Base-by-base conservation (phyloP, 1,140 invertebrate genomes). In the Platyura marginata region DNA sequence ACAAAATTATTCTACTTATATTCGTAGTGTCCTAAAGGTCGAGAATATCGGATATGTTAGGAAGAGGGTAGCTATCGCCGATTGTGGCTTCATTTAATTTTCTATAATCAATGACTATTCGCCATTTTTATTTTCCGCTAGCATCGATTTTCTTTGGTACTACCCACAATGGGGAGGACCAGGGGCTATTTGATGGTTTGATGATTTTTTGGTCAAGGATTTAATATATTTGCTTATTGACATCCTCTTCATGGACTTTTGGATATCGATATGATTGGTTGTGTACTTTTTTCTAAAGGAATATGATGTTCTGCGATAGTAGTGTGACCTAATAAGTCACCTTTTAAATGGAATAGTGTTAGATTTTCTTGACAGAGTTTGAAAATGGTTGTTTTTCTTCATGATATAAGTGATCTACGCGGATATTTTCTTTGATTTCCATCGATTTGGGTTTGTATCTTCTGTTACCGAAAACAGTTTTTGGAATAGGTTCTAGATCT, bases 81-180 rank as follows among this genome's bases (percentile, higher is more conserved):
- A 63, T 49, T 8, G 58, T 63, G 29, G 51, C 49, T 37, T 60
- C 51, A 48, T 67, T 66, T 33, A 65, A 35, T 46, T 59, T 59
- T 37, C 57, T 35, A n/a, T n/a, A 66, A 48, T 62, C 63, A 9
- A 63, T 49, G 13, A 63, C 56, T 8, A 67, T 35, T 36, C 62
- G 40, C 50, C 50, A 55, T 45, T 50, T 51, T 8, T 43, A 40
- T 38, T 51, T 48, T 15, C 41, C 34, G 37, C n/a, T 20, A 34
- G 38, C 18, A 21, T 34, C 40, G 22, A 21, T 42, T 42, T 54
- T 56, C 35, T 56, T 54, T 5, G 48, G 46, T 15, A 53, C 51
- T 13, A 53, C 32, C 39, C 23, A 47, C 13, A 54, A 16, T 9
- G 48, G 48, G 35, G 45, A 38, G 34, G 39, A 47, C 18, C 40